phyloP scores from a whole-genome alignment of 1,140 invertebrate genomes.

The Hypothenemus hampei region DNA sequence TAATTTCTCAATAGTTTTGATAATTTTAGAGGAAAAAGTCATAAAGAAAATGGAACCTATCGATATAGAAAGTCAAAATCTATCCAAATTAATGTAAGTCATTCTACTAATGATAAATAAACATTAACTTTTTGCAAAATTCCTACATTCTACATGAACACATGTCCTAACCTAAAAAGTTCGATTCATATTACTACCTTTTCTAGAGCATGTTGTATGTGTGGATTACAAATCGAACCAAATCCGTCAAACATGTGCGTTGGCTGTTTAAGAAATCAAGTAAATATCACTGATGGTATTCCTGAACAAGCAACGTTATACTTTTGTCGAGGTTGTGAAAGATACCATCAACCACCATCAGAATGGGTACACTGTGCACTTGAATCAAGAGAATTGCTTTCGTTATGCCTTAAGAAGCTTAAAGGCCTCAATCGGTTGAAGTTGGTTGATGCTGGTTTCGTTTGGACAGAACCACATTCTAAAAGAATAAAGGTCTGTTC shows the following conservation, averaged over 20 bases:
- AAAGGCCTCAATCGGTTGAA: conserved; percentile 89
- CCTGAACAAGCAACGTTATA: conserved; percentile 88
- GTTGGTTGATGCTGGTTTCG: conserved; percentile 91
- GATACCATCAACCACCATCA: conserved; percentile 89
- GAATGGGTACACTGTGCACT: conserved; percentile 86
- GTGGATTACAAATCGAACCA: conserved; percentile 76
- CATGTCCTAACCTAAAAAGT: background rate
- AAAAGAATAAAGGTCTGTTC: conserved; percentile 76
- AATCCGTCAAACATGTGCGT: conserved; percentile 98
- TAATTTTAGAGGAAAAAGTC: no score
- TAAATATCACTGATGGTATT: conserved; percentile 95
- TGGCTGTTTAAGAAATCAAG: conserved; percentile 79
- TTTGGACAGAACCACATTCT: conserved; percentile 99
- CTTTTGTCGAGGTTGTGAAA: conserved; percentile 89
- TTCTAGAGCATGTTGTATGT: conserved; percentile 68
- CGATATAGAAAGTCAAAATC: background rate
- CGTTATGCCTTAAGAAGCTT: conserved; percentile 89
- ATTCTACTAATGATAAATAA: background rate
- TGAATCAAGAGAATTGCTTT: conserved; percentile 89
- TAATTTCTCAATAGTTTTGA: no score
- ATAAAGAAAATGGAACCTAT: conserved; percentile 5
- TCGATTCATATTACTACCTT: background rate
- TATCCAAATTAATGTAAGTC: background rate
- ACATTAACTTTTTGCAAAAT: background rate
- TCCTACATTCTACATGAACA: background rate